Evolutionary conservation across 2,113 vertebrate species (phyloP), one percentile per base, ranked within the genome.

Genomic region (Xiphias gladius): DNA sequence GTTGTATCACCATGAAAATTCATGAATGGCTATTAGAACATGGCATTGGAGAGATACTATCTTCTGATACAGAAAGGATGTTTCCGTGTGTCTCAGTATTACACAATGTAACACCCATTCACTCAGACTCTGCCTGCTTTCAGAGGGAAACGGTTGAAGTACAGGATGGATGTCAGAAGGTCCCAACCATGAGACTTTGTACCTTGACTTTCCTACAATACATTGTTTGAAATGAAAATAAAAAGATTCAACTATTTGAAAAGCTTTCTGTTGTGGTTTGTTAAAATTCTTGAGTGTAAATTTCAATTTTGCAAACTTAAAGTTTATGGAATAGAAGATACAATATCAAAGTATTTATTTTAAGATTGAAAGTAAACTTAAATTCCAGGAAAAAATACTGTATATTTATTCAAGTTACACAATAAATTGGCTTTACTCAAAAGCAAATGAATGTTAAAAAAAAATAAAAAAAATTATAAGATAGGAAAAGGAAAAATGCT

Each of bases 131-230:
- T 7, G 14, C 65, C 7, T 68, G 37, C 28, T 71, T 67, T 65
- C 24, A 85, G 79, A 87, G 73, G 75, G 61, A 75, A 86, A 66
- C 50, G 26, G n/a, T 28, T 32, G 28, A 22, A 79, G 46, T 30
- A 48, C 48, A 64, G 48, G 66, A 54, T 41, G 58, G 67, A 67
- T 76, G 50, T 68, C 32, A 59, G 4, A 61, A 57, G 7, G 37
- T 24, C 63, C 35, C 22, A 39, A 63, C 80, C 39, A 30, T 75
- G 46, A 62, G 65, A 80, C 41, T 74, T 84, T 88, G 57, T 79
- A 89, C 74, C 79, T 58, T 14, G n/a, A 80, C 76, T 86, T 90
- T 89, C 84, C 84, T 86, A 61, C 19, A 75, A 58, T 64, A 79
- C 54, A 66, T 17, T 64, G 65, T 86, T 82, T 78, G 19, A 89